These are phyloP conservation scores for Aphelenchoides fujianensis DNA, from an alignment of 1,140 invertebrate species.

Conservation along the genomic window DNA sequence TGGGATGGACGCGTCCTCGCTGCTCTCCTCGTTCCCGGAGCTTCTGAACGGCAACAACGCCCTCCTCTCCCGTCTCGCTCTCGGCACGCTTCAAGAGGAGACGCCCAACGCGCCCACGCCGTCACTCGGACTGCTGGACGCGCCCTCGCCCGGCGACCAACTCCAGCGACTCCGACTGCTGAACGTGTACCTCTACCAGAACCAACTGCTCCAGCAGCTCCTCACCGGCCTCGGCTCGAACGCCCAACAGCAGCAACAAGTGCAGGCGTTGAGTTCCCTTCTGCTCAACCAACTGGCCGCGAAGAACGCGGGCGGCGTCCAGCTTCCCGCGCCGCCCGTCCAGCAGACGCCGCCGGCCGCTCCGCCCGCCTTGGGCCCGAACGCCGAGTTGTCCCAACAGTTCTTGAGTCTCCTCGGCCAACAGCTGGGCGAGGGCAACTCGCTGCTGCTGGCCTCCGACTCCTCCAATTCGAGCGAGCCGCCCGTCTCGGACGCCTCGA, in stretches of 20 bases:
- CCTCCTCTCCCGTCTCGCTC: conserved; percentile 12
- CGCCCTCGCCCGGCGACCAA: conserved; percentile 18
- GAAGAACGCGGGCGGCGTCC: neutral
- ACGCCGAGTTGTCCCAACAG: neutral
- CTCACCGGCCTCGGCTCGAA: neutral
- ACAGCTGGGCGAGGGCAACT: neutral
- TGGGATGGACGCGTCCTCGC: neutral
- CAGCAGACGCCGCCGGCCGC: neutral
- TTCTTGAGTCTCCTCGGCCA: conserved; percentile 9
- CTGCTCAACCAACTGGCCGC: conserved; percentile 7
- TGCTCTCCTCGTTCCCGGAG: conserved; percentile 23
- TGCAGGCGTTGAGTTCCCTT: neutral
- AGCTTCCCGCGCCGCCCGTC: neutral
- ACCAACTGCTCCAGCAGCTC: conserved; percentile 12
- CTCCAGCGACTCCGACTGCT: conserved; percentile 32
- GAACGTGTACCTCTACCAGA: conserved; percentile 32
- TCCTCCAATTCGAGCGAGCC: neutral
- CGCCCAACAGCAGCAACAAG: conserved; percentile 4
- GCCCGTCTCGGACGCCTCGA: neutral
- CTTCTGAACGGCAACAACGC: neutral
- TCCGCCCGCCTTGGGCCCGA: neutral
- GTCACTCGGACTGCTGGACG: neutral
- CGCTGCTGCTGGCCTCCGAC: neutral
- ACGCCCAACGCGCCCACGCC: conserved; percentile 12
- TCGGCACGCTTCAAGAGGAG: conserved; percentile 1